These are phyloP conservation scores for Alcis repandata DNA, from an alignment of 2,888 invertebrate species.

Conservation along the genomic window DNA sequence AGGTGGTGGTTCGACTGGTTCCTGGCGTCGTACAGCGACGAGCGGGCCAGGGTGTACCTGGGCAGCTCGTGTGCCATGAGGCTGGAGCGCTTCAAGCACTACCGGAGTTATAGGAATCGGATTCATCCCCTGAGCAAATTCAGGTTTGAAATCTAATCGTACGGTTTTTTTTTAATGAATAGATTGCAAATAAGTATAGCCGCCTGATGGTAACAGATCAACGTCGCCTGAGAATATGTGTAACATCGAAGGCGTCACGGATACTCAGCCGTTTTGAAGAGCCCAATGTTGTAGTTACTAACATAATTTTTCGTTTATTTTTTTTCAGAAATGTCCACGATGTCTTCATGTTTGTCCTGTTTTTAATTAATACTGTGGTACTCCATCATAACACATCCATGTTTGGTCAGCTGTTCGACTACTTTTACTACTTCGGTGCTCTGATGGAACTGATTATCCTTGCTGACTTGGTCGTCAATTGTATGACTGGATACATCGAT, in stretches of 20 bases:
- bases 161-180: too few species aligned
- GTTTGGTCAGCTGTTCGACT: conserved; percentile 20
- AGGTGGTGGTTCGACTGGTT: conserved; percentile 61
- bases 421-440: conserved; percentile 43
- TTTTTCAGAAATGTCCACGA: conserved; percentile 57
- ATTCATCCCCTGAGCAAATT: conserved; percentile 62
- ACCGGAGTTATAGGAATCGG: conserved; percentile 46
- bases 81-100: conserved; percentile 57
- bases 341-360: conserved; percentile 41
- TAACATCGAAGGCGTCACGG: too few species aligned
- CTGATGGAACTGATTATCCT: conserved; percentile 48
- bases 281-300: too few species aligned
- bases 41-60: conserved; percentile 52
- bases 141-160: conserved; percentile 32
- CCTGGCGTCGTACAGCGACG: conserved; percentile 55
- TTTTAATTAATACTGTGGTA: conserved; percentile 43
- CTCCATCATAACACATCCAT: conserved; percentile 51
- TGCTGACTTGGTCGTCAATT: conserved; percentile 50
- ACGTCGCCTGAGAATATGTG: too few species aligned
- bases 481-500: conserved; percentile 52
- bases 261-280: too few species aligned
- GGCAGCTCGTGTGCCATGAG: conserved; percentile 57
- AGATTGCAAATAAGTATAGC: too few species aligned
- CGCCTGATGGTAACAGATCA: too few species aligned
- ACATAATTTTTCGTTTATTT: neutral